Conservation (phyloP, 2,888 invertebrate genomes). For the Athetis lepigone region DNA sequence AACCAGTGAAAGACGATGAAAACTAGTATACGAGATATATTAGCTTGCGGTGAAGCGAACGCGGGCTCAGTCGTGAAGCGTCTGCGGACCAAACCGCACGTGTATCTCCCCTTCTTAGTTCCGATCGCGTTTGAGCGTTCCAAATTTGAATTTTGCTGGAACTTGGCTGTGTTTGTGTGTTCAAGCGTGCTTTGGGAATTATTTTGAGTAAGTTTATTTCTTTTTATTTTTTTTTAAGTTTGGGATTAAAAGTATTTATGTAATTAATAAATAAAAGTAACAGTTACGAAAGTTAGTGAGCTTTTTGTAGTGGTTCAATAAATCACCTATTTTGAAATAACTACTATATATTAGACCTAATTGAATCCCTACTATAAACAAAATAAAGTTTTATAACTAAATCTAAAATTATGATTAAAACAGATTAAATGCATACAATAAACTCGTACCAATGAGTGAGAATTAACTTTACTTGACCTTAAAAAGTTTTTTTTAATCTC, state of each 20-base stretch:
- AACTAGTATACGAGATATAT: conserved; percentile 88
- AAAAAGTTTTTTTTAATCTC: conserved; percentile 50
- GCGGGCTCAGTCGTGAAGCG: conserved; percentile 75
- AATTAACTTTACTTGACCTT: conserved; percentile 37
- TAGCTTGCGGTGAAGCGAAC: conserved; percentile 72
- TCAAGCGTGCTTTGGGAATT: conserved; percentile 75
- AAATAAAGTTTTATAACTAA: background rate
- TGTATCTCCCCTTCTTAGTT: conserved; percentile 60
- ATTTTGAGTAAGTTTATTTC: conserved; percentile 72
- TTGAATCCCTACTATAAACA: background rate
- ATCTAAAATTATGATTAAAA: no score
- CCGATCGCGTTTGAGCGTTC: conserved; percentile 65
- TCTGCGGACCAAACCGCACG: conserved; percentile 71
- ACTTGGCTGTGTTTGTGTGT: conserved; percentile 71
- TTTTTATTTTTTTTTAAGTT: conserved; percentile 17
- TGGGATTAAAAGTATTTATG: background rate
- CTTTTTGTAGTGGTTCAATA: conserved; percentile 1
- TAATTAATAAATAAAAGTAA: conserved; percentile 30
- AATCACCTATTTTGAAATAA: background rate
- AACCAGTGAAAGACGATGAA: conserved; percentile 88
- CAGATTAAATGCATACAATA: conserved; percentile 10
- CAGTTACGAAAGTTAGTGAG: conserved; percentile 18
- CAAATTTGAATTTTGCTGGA: conserved; percentile 65
- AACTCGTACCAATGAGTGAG: conserved; percentile 32
- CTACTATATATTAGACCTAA: background rate